These are phyloP conservation scores for Siniperca chuatsi DNA, from an alignment of 2,113 vertebrate species.

Conservation along the genomic window DNA sequence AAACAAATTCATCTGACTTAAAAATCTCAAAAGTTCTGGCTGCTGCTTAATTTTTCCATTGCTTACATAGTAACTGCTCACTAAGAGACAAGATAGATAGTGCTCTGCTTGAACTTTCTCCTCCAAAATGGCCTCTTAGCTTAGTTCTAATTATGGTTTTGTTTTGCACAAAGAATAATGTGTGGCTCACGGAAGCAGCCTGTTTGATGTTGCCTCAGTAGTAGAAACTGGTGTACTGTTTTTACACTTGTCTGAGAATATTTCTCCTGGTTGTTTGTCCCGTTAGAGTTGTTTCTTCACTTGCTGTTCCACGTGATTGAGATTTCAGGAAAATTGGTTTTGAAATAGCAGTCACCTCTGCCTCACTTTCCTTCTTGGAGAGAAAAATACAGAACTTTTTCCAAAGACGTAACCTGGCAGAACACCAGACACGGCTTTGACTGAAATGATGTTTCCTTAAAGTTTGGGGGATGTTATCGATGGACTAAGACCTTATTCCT, in stretches of 20 bases:
- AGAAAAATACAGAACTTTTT: not conserved
- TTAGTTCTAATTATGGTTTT: conserved; percentile 22
- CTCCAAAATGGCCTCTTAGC: not conserved
- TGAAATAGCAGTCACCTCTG: conserved; percentile 10
- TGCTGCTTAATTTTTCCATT: not conserved
- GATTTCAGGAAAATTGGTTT: conserved; percentile 12
- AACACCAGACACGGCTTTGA: not conserved
- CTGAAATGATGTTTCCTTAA: conserved; percentile 37
- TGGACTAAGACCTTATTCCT: conserved; percentile 33
- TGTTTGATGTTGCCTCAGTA: conserved; percentile 12
- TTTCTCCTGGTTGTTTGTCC: conserved; percentile 14
- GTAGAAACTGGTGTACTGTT: not conserved
- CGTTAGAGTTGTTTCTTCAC: not conserved
- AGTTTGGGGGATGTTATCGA: conserved; percentile 23
- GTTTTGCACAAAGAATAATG: conserved; percentile 12
- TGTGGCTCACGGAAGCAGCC: not conserved
- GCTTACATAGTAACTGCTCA: not conserved
- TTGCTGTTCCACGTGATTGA: not conserved
- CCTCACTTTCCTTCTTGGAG: not conserved
- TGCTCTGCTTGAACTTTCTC: not conserved
- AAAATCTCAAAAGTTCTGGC: not conserved
- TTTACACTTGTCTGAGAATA: conserved; percentile 3
- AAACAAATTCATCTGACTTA: conserved; percentile 4
- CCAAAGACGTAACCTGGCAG: not conserved
- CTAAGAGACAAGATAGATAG: not conserved